Base-by-base conservation (phyloP, 2,797 vertebrate species). In the Propithecus perrieri region DNA sequence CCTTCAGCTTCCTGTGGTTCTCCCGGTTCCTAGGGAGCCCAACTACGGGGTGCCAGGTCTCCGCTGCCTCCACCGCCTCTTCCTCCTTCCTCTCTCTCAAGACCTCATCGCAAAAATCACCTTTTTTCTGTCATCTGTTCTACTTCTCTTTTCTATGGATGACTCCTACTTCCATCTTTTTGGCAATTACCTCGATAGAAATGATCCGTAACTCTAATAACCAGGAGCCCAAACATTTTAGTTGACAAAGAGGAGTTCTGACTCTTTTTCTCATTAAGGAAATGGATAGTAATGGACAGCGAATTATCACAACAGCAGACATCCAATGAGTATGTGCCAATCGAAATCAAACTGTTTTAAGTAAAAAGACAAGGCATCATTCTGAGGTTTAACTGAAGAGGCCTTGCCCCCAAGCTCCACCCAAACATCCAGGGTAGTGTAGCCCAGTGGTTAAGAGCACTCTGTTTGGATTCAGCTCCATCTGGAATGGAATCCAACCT, bases 1-100 rank as follows among this genome's bases (percentile, higher is more conserved):
- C 43, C 26, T 0, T 15, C 33, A 35, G 8, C 5, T 14, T 30
- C n/a, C 1, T 0, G 3, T 2, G 9, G 5, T 4, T 28, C 5
- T 20, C 2, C 14, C 43, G 24, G 48, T 2, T 14, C 14, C 69
- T 20, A 17, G 57, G 35, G 5, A 59, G 1, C 15, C 46, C 57
- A 43, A n/a, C 50, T 13, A 1, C 1, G 2, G 14, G 14, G 38
- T 24, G 33, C 9, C 0, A 2, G 1, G 15, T 8, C 15, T 24
- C 22, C 1, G 8, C 3, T 4, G 7, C 11, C 9, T 15, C 28
- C 4, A 1, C 3, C 20, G 14, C n/a, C 3, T 14, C 24, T 43
- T 30, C 35, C 24, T 46, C 15, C 48, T 18, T 41, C 53, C 26
- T 78, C 8, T 78, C 41, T 80, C 65, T 80, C 28, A 55, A 78